Base-by-base conservation (phyloP, 2,888 invertebrate species). In the Eurois occulta region DNA sequence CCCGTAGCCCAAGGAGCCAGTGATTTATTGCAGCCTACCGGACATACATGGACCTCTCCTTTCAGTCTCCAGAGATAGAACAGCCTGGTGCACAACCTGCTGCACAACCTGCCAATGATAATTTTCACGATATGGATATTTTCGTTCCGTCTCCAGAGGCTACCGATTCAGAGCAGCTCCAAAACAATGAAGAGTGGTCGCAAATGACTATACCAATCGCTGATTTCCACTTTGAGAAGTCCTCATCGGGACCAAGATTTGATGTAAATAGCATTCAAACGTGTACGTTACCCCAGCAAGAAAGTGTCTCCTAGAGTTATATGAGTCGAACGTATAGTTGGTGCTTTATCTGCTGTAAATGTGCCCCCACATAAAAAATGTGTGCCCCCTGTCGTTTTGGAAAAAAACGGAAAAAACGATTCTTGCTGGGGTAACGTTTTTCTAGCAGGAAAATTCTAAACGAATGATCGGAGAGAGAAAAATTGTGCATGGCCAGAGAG, bases 161-260 rank as follows among this genome's bases (percentile, higher is more conserved):
- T 74, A 41, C 65, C 65, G 73, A 52, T 67, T 64, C 41, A 55
- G 38, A 52, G 66, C 73, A 74, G 35, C 55, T 74, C 38, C 73
- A 66, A 64, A 74, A 67, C 66, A 58, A 74, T 55, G 73, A 67
- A 48, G 73, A 58, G 73, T 73, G 73, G 74, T 67, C 74, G 43
- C 66, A 43, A 74, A 65, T 67, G 21, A 74, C 74, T 32, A 58
- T 38, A 67, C 67, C 74, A 55, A 52, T 67, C 24, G 58, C 74
- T 60, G 74, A 74, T 74, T 67, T 68, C 41, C 35, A 67, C 67
- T 74, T 74, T 41, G 67, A 68, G 24, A 18, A 38, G 65, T 74
- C 67, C 58, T 38, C 67, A 52, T 43, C 52, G 58, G 74, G 66
- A 48, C 67, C 66, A 65, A 72, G n/a, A 64, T 62, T 48, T 60